A percentile compares a stretch with the other conserved stretches of the same genome.
These are phyloP conservation scores for Sceliomorpha sp. DNA, from an alignment of 2,888 invertebrate species.

Conservation along the genomic window DNA sequence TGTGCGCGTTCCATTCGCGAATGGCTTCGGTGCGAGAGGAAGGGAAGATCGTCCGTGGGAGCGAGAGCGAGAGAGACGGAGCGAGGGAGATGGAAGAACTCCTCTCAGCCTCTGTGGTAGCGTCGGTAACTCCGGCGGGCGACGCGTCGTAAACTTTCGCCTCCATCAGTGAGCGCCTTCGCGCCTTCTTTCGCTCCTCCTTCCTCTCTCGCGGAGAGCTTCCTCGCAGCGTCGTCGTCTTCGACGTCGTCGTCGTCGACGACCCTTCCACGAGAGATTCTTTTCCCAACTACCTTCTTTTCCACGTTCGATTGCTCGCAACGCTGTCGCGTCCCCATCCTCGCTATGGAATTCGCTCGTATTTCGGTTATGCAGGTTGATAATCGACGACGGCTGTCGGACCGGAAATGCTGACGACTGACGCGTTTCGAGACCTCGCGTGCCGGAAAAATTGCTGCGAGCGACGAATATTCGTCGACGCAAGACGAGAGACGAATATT, in stretches of 20 bases:
- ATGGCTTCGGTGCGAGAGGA: slow-evolving; percentile 46
- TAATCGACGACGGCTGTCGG: background rate
- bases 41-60: slow-evolving; percentile 23
- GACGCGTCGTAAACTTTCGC: slow-evolving; percentile 77
- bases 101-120: slow-evolving; percentile 70
- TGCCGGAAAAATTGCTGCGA: background rate
- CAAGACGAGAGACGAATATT: no score
- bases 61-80: slow-evolving; percentile 41
- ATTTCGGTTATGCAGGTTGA: slow-evolving; percentile 1
- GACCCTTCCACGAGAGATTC: no score
- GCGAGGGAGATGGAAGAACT: slow-evolving; percentile 23
- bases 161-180: slow-evolving; percentile 73
- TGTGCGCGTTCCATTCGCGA: slow-evolving; percentile 44
- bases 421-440: background rate
- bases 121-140: slow-evolving; percentile 74
- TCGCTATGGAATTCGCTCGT: no score
- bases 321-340: no score
- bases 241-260: no score
- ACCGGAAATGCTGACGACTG: background rate
- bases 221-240: background rate
- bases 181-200: slow-evolving; percentile 38
- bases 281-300: no score
- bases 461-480: no score
- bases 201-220: slow-evolving; percentile 18
- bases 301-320: no score